A percentile compares a stretch with the other conserved stretches of the same genome.
Evolutionary conservation across 1,140 invertebrate species (phyloP).

Genomic region (Tetramorium parvispinum): DNA sequence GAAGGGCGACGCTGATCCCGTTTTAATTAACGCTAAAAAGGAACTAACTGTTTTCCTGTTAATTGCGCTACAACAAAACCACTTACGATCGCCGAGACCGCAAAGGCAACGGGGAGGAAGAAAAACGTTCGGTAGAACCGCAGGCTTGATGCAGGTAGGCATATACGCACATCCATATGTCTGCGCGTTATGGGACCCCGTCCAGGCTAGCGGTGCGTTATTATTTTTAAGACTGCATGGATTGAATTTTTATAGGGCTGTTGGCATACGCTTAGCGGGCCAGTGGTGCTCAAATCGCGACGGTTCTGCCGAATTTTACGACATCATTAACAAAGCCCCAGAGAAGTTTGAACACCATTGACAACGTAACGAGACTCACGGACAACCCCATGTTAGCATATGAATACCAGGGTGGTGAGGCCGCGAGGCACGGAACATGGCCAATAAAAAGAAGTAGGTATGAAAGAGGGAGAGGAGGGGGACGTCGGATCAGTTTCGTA

Average conservation of each 20-base stretch:
- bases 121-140: constrained; percentile 49
- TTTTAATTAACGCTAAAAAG: constrained; percentile 23
- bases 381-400: constrained; percentile 77
- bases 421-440: constrained; percentile 71
- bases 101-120: constrained; percentile 44
- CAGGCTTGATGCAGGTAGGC: constrained; percentile 39
- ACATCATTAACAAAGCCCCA: constrained; percentile 66
- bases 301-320: constrained; percentile 65
- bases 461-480: constrained; percentile 64
- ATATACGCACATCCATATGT: constrained; percentile 60
- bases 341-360: constrained; percentile 64
- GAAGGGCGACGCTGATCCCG: not conserved
- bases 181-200: constrained; percentile 66
- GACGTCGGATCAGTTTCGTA: constrained; percentile 76
- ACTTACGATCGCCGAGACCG: constrained; percentile 26
- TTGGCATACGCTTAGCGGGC: constrained; percentile 70
- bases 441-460: constrained; percentile 73
- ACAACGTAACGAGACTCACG: constrained; percentile 69
- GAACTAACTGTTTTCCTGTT: constrained; percentile 41
- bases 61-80: constrained; percentile 46
- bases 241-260: constrained; percentile 79
- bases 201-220: constrained; percentile 73
- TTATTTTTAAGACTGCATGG: constrained; percentile 77
- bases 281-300: constrained; percentile 70
- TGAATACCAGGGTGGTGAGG: constrained; percentile 73